Evolutionary conservation across 2,888 invertebrate genomes (phyloP).

Genomic region (Cyclophora punctaria): DNA sequence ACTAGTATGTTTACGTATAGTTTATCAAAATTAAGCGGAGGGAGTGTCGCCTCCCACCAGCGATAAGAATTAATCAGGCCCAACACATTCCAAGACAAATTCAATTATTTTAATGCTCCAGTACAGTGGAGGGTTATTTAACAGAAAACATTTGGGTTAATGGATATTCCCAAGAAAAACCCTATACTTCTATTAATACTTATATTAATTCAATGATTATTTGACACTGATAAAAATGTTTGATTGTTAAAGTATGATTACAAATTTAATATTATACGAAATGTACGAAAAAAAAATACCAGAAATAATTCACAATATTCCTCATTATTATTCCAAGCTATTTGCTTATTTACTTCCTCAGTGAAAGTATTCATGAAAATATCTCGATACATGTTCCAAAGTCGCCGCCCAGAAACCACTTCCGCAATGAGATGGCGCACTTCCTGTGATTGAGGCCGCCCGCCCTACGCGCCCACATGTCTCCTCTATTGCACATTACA

Average conservation of each 20-base stretch:
- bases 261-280: too few relatives aligned
- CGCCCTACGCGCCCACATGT: slow-evolving; percentile 25
- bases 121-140: slow-evolving; percentile 24
- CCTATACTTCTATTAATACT: too few relatives aligned
- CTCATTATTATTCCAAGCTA: too few relatives aligned
- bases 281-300: too few relatives aligned
- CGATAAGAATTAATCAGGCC: slow-evolving; percentile 26
- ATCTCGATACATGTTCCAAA: slow-evolving; percentile 11
- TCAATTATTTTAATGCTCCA: slow-evolving; percentile 27
- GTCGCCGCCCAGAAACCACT: slow-evolving; percentile 58
- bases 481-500: slow-evolving; percentile 11
- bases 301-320: too few relatives aligned
- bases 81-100: slow-evolving; percentile 23
- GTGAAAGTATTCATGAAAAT: background rate
- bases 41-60: slow-evolving; percentile 11
- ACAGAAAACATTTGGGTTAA: slow-evolving; percentile 26
- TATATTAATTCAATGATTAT: too few relatives aligned
- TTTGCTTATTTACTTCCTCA: too few relatives aligned
- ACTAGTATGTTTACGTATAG: slow-evolving; percentile 6
- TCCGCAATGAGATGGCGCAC: slow-evolving; percentile 76
- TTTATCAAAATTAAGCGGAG: slow-evolving; percentile 18
- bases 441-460: slow-evolving; percentile 72
- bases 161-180: slow-evolving; percentile 21
- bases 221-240: too few relatives aligned
- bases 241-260: too few relatives aligned